These are phyloP conservation scores for Whitmania pigra DNA, from an alignment of 1,140 invertebrate genomes.

Conservation along the genomic window DNA sequence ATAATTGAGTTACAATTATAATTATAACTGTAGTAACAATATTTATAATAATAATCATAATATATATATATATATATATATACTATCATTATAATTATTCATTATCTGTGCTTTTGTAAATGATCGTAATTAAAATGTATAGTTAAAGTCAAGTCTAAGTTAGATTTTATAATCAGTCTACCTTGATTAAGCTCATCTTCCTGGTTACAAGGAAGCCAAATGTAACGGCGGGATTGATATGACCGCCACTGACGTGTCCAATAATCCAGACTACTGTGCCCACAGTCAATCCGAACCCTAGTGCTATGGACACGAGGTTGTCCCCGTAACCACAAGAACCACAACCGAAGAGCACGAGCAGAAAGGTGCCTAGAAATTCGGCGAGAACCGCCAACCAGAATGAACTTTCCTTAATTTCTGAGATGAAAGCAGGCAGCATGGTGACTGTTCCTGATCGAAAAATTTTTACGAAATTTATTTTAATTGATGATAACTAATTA, in stretches of 20 bases:
- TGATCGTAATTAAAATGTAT: neutral
- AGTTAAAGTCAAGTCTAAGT: no score
- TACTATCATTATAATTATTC: no score
- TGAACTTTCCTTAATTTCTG: constrained; percentile 45
- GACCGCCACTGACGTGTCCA: constrained; percentile 24
- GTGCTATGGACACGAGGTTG: neutral
- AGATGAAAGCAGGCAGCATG: neutral
- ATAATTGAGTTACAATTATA: no score
- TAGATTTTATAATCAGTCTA: neutral
- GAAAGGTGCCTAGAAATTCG: constrained; percentile 46
- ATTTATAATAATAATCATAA: no score
- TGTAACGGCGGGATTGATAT: constrained; percentile 25
- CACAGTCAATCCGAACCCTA: constrained; percentile 22
- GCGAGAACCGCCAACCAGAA: constrained; percentile 75
- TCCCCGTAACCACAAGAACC: constrained; percentile 15
- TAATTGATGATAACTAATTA: no score
- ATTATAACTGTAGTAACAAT: no score
- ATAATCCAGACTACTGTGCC: constrained; percentile 20
- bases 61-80: no score
- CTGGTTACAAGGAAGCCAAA: constrained; percentile 12
- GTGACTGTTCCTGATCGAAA: no score
- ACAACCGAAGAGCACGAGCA: constrained; percentile 22
- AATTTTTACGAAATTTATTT: no score
- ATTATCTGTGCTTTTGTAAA: neutral
- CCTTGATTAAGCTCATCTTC: constrained; percentile 22